Evolutionary conservation across 2,113 vertebrate genomes (phyloP).

Genomic region (Saguinus midas): DNA sequence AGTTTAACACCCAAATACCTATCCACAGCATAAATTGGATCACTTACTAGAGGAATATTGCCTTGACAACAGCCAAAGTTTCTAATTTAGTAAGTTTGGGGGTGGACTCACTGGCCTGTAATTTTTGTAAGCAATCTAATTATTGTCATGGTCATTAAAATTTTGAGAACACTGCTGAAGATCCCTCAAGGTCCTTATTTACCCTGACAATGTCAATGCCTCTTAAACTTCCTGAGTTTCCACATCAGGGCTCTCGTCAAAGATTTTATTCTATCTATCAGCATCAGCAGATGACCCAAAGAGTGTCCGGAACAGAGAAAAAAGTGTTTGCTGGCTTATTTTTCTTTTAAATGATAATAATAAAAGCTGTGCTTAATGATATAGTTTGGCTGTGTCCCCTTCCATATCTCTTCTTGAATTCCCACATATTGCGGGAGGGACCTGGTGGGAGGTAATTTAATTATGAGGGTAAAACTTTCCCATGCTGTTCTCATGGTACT

Average conservation of each 20-base stretch:
- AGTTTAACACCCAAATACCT: neutral
- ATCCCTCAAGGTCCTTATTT: neutral
- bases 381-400: too few relatives aligned
- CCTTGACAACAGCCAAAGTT: neutral
- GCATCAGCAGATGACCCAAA: neutral
- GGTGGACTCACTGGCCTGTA: neutral
- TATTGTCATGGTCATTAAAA: neutral
- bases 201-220: neutral
- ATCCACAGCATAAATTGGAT: neutral
- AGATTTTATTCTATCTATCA: neutral
- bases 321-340: neutral
- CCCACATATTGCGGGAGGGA: too few relatives aligned
- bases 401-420: too few relatives aligned
- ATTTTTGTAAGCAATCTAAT: neutral
- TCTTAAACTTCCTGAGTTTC: neutral
- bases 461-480: too few relatives aligned
- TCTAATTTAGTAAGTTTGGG: neutral
- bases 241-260: neutral
- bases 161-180: neutral
- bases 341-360: neutral
- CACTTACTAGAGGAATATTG: neutral
- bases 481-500: too few relatives aligned
- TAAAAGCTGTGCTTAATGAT: neutral
- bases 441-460: too few relatives aligned
- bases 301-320: neutral